Conservation (phyloP, 2,797 vertebrate genomes). For the Myripristis murdjan region DNA sequence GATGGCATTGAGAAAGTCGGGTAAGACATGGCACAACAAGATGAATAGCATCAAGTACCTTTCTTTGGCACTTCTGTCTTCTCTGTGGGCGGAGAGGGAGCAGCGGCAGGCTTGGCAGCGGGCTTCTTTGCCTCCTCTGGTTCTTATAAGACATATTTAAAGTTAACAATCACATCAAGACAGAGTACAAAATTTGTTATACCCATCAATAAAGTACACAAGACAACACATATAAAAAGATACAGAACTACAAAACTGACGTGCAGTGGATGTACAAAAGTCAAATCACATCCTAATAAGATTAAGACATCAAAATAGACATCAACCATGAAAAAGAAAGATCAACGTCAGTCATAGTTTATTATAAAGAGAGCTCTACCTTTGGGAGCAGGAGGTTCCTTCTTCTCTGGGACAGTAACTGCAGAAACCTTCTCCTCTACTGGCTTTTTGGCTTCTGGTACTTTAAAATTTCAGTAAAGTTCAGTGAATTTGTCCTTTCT, state of each 20-base stretch:
- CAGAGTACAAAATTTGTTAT: not conserved
- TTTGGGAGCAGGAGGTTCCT: conserved; percentile 67
- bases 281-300: not conserved
- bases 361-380: conserved; percentile 72
- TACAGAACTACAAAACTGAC: conserved; percentile 3
- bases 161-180: conserved; percentile 29
- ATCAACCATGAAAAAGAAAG: conserved; percentile 15
- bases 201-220: no score
- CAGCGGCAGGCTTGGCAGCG: not conserved
- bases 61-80: conserved; percentile 63
- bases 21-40: conserved; percentile 1
- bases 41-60: conserved; percentile 64
- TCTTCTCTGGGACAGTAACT: conserved; percentile 76
- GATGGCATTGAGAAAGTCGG: not conserved
- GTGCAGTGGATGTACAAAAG: no score
- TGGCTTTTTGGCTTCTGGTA: conserved; percentile 74
- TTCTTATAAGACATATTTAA: conserved; percentile 71
- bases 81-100: conserved; percentile 36
- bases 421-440: conserved; percentile 80
- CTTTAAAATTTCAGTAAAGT: conserved; percentile 64
- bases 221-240: not conserved
- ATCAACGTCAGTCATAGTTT: not conserved
- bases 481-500: conserved; percentile 28
- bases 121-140: conserved; percentile 65
- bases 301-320: conserved; percentile 4